A percentile compares a stretch with the other conserved stretches of the same genome.
phyloP scores from a whole-genome alignment of 2,797 vertebrate genomes.

The Poecilia wingei region DNA sequence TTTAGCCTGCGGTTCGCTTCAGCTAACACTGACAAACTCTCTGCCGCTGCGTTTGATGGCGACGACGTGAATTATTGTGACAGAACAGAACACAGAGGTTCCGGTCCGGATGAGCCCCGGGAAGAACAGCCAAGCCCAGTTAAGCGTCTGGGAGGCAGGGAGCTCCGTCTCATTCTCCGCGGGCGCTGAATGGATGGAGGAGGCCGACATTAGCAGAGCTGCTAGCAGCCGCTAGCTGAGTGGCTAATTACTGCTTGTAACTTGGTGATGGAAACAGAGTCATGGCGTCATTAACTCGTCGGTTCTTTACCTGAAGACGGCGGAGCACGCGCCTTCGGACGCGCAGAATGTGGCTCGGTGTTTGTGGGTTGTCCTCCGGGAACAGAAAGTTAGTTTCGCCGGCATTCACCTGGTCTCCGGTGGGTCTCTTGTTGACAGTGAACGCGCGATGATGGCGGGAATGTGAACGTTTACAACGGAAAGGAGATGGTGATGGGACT shows the following conservation, averaged over 20 bases:
- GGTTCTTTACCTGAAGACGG: constrained; percentile 55
- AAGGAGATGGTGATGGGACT: constrained; percentile 54
- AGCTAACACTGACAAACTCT: constrained; percentile 32
- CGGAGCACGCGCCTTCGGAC: constrained; percentile 19
- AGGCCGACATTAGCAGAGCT: constrained; percentile 72
- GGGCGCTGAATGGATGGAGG: constrained; percentile 66
- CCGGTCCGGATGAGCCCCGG: neutral
- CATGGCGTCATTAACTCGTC: neutral
- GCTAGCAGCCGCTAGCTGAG: constrained; percentile 65
- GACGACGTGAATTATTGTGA: neutral
- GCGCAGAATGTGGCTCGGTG: constrained; percentile 14
- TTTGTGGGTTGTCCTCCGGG: constrained; percentile 21
- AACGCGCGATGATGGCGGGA: constrained; percentile 85
- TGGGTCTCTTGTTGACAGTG: constrained; percentile 75
- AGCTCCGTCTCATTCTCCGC: constrained; percentile 42
- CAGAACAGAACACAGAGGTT: neutral
- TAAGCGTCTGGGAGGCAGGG: constrained; percentile 8
- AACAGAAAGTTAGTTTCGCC: constrained; percentile 69
- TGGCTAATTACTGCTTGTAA: constrained; percentile 72
- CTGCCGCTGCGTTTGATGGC: neutral
- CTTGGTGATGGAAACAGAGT: constrained; percentile 53
- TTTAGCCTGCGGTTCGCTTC: constrained; percentile 25
- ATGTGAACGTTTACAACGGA: constrained; percentile 80
- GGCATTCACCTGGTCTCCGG: constrained; percentile 72
- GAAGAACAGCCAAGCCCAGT: neutral